Percentiles rank a stretch among this genome's conserved stretches.
These are phyloP conservation scores for Apodemus sylvaticus DNA, from an alignment of 2,113 vertebrate genomes.

Conservation along the genomic window DNA sequence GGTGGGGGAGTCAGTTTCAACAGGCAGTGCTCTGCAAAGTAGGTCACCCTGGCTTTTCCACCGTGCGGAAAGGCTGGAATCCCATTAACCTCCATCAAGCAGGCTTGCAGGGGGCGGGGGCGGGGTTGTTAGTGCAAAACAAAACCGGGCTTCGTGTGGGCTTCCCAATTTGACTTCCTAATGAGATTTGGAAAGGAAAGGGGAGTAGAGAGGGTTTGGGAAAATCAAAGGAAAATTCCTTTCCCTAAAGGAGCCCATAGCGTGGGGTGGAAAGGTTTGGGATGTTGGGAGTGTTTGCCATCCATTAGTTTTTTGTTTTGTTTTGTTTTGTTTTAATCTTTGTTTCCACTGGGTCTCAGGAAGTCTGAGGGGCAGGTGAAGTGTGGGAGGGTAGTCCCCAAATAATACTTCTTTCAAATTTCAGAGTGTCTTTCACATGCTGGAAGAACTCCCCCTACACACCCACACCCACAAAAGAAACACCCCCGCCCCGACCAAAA, in stretches of 20 bases:
- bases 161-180: slow-evolving; percentile 66
- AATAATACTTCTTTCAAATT: not conserved
- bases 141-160: slow-evolving; percentile 47
- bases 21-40: slow-evolving; percentile 70
- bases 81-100: slow-evolving; percentile 70
- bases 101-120: not conserved
- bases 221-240: slow-evolving; percentile 76
- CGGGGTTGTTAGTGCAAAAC: slow-evolving; percentile 61
- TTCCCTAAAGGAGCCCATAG: slow-evolving; percentile 32
- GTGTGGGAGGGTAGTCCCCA: not conserved
- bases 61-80: slow-evolving; percentile 63
- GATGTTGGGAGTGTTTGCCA: not conserved
- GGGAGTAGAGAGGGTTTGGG: slow-evolving; percentile 31
- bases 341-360: not conserved
- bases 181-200: slow-evolving; percentile 66
- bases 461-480: not conserved
- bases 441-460: not conserved
- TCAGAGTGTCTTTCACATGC: not conserved
- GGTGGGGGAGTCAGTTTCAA: slow-evolving; percentile 72
- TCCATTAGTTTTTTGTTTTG: not conserved
- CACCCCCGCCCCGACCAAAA: not conserved
- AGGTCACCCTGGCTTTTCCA: slow-evolving; percentile 75
- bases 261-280: not conserved
- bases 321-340: not conserved
- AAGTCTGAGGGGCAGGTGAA: not conserved